These are phyloP conservation scores for Agriopis leucophaearia DNA, from an alignment of 2,888 invertebrate genomes.

Conservation along the genomic window DNA sequence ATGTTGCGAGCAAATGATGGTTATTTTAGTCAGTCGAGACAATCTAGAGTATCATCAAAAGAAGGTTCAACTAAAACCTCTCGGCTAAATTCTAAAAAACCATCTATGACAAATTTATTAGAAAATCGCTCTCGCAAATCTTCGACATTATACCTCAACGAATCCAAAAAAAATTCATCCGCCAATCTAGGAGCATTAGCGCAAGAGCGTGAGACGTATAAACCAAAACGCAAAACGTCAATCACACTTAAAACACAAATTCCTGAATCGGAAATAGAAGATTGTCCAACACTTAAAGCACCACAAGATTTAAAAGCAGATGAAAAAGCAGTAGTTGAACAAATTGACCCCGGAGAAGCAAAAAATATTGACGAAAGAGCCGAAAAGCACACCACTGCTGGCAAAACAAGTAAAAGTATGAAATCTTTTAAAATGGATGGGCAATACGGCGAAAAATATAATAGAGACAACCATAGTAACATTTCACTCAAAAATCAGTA, in stretches of 20 bases:
- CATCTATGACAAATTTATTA: conserved; percentile 78
- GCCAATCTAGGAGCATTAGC: conserved; percentile 71
- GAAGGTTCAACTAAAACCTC: conserved; percentile 79
- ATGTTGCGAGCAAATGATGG: conserved; percentile 88
- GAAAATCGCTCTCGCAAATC: conserved; percentile 80
- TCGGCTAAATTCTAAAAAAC: conserved; percentile 77
- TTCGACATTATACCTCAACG: conserved; percentile 78
- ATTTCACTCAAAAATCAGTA: conserved; percentile 76
- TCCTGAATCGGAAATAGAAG: conserved; percentile 83
- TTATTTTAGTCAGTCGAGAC: conserved; percentile 85
- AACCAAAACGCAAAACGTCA: conserved; percentile 78
- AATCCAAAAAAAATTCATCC: conserved; percentile 81
- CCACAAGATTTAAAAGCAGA: conserved; percentile 84
- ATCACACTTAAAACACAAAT: conserved; percentile 72
- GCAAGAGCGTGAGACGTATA: conserved; percentile 70
- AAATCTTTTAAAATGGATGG: conserved; percentile 79
- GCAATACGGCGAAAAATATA: conserved; percentile 74
- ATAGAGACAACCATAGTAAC: conserved; percentile 76
- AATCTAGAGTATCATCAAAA: conserved; percentile 74
- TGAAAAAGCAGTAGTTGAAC: conserved; percentile 78
- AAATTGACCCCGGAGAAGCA: conserved; percentile 73
- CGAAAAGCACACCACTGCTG: conserved; percentile 69
- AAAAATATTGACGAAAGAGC: conserved; percentile 75
- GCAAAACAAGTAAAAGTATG: conserved; percentile 66
- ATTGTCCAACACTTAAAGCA: conserved; percentile 81